phyloP scores from a whole-genome alignment of 2,113 vertebrate species.

The Meleagris gallopavo region DNA sequence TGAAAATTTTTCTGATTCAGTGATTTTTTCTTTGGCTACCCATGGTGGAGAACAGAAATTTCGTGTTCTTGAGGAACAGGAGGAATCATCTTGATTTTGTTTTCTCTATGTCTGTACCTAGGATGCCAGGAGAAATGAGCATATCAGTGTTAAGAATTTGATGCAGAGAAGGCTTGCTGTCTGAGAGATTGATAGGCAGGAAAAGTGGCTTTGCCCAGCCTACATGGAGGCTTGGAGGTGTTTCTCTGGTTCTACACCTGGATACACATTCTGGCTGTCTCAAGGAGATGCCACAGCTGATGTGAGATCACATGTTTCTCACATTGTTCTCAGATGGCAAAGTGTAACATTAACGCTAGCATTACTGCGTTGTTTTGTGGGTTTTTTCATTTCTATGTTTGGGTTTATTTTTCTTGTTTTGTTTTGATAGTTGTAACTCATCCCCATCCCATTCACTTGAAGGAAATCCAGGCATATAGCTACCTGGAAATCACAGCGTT shows the following conservation, averaged over 20 bases:
- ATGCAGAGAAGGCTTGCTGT: not conserved
- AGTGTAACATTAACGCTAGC: not conserved
- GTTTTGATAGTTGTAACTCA: not conserved
- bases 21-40: not conserved
- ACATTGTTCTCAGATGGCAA: not conserved
- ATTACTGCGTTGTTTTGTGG: not conserved
- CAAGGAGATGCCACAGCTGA: not conserved
- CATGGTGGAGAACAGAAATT: not conserved
- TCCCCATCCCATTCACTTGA: not conserved
- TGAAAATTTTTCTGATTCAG: not conserved
- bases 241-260: not conserved
- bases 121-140: not conserved
- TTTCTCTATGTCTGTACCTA: not conserved
- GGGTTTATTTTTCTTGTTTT: not conserved
- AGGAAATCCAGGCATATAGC: not conserved
- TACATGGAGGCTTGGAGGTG: not conserved
- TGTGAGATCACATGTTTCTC: not conserved
- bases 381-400: not conserved
- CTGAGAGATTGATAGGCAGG: not conserved
- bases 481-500: not conserved
- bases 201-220: not conserved
- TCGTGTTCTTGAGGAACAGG: not conserved
- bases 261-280: not conserved
- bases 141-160: not conserved
- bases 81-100: not conserved